These are phyloP conservation scores for Aphelenchoides besseyi DNA, from an alignment of 1,140 invertebrate genomes.

Conservation along the genomic window DNA sequence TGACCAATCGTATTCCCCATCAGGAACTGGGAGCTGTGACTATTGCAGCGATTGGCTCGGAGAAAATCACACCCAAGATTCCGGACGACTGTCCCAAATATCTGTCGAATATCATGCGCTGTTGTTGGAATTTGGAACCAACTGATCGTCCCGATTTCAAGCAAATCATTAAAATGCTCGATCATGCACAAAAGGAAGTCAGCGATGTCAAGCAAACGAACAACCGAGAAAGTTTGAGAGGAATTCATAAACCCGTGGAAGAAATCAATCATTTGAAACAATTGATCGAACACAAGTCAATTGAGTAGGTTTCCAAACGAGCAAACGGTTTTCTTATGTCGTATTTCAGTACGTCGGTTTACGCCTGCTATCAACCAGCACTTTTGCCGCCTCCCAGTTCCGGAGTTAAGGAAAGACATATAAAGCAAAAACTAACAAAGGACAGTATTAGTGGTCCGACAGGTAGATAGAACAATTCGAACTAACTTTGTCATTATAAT, in stretches of 20 bases:
- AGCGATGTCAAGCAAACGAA: neutral
- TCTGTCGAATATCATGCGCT: slow-evolving; percentile 1
- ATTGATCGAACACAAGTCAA: neutral
- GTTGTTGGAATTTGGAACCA: slow-evolving; percentile 1
- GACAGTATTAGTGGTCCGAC: slow-evolving; percentile 1
- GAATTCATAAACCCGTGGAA: neutral
- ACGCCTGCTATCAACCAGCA: neutral
- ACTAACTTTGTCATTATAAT: neutral
- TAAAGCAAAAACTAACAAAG: neutral
- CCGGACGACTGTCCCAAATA: slow-evolving; percentile 8
- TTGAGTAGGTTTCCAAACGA: neutral
- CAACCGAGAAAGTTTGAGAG: neutral
- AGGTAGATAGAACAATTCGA: neutral
- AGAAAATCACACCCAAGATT: slow-evolving; percentile 11
- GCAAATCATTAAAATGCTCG: slow-evolving; percentile 2
- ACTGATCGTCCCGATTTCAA: slow-evolving; percentile 10
- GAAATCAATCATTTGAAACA: neutral
- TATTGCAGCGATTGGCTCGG: neutral
- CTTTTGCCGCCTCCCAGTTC: neutral
- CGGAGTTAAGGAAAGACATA: neutral
- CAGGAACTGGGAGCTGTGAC: neutral
- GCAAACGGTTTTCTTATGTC: neutral
- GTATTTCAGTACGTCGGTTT: neutral
- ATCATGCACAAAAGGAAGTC: neutral
- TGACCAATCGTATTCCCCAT: slow-evolving; percentile 5